A percentile compares a stretch with the other conserved stretches of the same genome.
phyloP scores from a whole-genome alignment of 2,797 vertebrate genomes.

The Chromis chromis region DNA sequence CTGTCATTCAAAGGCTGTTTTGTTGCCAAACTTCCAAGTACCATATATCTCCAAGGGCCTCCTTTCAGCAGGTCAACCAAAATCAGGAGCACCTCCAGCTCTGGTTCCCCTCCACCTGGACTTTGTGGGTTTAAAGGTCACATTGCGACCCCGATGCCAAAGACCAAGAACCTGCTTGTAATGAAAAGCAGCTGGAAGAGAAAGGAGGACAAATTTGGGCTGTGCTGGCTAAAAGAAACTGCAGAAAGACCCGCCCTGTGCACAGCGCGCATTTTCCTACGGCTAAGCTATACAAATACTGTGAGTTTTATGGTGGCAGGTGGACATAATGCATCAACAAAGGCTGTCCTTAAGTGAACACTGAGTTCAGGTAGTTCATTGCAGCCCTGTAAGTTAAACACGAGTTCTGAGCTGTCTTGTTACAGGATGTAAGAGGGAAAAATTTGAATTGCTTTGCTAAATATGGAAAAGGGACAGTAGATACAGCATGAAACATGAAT shows the following conservation, averaged over 20 bases:
- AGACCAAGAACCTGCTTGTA: slow-evolving; percentile 66
- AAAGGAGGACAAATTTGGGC: slow-evolving; percentile 16
- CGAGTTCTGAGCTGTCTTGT: slow-evolving; percentile 1
- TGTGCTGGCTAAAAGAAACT: slow-evolving; percentile 20
- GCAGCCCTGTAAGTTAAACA: slow-evolving; percentile 8
- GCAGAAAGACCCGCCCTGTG: slow-evolving; percentile 6
- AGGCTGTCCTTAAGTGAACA: neutral
- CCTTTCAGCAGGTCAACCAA: slow-evolving; percentile 47
- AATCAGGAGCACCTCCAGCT: slow-evolving; percentile 51
- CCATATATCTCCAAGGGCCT: slow-evolving; percentile 19
- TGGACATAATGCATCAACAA: slow-evolving; percentile 19
- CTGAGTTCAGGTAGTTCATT: slow-evolving; percentile 31
- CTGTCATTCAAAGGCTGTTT: slow-evolving; percentile 23
- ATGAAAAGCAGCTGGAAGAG: slow-evolving; percentile 75
- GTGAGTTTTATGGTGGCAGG: slow-evolving; percentile 23
- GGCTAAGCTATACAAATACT: slow-evolving; percentile 12
- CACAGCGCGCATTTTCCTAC: slow-evolving; percentile 20
- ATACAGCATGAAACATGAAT: neutral
- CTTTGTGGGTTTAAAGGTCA: slow-evolving; percentile 73
- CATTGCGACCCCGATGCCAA: slow-evolving; percentile 58
- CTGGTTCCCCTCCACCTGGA: slow-evolving; percentile 65
- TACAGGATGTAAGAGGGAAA: neutral
- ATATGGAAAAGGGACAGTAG: neutral
- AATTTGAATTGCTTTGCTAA: neutral
- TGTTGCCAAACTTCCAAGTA: neutral